A percentile compares a stretch with the other conserved stretches of the same genome.
Evolutionary conservation across 2,797 vertebrate genomes (phyloP).

Genomic region (Phrynocephalus guinanensis): DNA sequence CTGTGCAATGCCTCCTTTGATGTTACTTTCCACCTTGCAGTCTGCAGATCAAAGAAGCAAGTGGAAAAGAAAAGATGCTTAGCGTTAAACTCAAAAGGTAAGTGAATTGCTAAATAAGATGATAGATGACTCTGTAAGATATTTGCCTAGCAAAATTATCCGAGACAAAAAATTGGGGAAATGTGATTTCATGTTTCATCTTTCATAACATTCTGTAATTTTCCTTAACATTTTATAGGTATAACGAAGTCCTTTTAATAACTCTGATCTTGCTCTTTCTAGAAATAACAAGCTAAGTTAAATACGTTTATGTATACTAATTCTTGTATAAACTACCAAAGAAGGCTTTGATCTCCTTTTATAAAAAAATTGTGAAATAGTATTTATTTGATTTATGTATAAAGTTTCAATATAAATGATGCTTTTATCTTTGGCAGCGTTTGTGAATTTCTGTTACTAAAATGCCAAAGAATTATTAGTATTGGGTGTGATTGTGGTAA

Average conservation of each 20-base stretch:
- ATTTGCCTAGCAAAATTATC: not conserved
- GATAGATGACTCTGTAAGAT: not conserved
- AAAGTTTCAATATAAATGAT: not conserved
- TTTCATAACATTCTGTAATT: not conserved
- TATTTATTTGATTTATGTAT: not conserved
- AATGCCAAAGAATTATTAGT: not conserved
- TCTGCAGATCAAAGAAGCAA: constrained; percentile 78
- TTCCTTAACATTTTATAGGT: not conserved
- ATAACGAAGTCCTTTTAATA: not conserved
- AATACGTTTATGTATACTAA: not conserved
- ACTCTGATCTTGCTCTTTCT: not conserved
- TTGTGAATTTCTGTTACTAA: not conserved
- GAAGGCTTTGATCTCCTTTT: not conserved
- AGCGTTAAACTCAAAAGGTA: not conserved
- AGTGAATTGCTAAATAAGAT: not conserved
- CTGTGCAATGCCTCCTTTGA: constrained; percentile 98
- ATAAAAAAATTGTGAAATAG: not conserved
- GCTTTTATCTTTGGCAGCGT: not conserved
- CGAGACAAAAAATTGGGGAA: not conserved
- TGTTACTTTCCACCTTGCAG: constrained; percentile 98
- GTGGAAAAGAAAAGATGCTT: constrained; percentile 3
- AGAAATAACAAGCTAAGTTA: not conserved
- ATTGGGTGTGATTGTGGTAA: not conserved
- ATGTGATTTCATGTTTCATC: not conserved
- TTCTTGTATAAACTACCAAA: not conserved